Percentiles rank a stretch among this genome's conserved stretches.
Conservation (phyloP, 1,140 invertebrate species). For the Anastrepha ludens region DNA sequence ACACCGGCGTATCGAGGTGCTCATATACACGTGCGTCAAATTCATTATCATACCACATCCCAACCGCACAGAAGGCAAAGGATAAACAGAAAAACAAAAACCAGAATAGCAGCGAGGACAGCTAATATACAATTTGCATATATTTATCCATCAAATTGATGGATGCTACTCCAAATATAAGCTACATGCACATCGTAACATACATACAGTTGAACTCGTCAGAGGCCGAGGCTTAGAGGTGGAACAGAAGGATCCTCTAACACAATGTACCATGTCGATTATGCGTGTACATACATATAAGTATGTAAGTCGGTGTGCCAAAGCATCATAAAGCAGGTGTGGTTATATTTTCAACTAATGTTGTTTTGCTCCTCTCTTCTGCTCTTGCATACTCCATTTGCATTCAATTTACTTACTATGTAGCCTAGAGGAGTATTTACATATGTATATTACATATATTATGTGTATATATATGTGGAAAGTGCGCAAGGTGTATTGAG, state of each 20-base stretch:
- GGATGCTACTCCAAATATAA: constrained; percentile 65
- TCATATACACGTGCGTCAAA: constrained; percentile 71
- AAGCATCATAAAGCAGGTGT: constrained; percentile 23
- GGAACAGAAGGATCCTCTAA: constrained; percentile 7
- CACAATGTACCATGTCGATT: not conserved
- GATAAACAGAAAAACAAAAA: constrained; percentile 46
- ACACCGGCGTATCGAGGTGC: constrained; percentile 59
- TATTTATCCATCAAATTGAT: constrained; percentile 75
- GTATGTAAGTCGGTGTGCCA: not conserved
- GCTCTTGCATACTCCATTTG: constrained; percentile 32
- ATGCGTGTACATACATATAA: not conserved
- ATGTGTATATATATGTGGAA: constrained; percentile 2
- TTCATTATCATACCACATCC: constrained; percentile 66
- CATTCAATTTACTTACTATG: constrained; percentile 40
- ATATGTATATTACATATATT: not conserved
- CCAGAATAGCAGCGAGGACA: constrained; percentile 58
- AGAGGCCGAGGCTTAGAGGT: not conserved
- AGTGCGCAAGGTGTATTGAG: too few relatives aligned
- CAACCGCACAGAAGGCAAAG: constrained; percentile 31
- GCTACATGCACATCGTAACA: not conserved
- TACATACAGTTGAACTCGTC: not conserved
- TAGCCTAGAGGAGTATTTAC: not conserved
- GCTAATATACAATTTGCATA: constrained; percentile 74
- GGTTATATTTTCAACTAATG: constrained; percentile 22
- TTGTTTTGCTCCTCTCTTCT: not conserved